Conservation (phyloP, 2,888 invertebrate genomes). For the Pyrochroa serraticornis region DNA sequence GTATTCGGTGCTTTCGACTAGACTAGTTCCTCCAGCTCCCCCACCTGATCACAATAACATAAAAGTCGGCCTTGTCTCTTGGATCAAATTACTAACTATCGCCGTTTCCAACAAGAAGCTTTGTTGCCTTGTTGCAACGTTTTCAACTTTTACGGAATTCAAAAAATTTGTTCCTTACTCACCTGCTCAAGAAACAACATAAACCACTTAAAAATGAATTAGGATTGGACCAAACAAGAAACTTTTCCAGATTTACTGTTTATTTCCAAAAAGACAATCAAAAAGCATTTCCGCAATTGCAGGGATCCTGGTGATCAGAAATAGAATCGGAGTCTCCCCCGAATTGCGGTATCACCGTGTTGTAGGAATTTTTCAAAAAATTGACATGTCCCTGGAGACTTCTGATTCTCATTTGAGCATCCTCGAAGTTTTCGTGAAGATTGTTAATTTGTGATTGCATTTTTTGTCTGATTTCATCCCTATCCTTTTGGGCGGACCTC, state of each 20-base stretch:
- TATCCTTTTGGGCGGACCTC: slow-evolving; percentile 69
- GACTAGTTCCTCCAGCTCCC: no score
- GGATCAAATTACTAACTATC: no score
- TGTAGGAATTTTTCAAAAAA: slow-evolving; percentile 62
- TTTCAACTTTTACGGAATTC: no score
- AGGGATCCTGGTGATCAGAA: slow-evolving; percentile 42
- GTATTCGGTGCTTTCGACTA: no score
- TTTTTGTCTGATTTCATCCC: slow-evolving; percentile 72
- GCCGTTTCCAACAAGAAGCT: no score
- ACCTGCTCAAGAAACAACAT: no score
- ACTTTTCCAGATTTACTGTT: not conserved
- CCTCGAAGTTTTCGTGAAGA: slow-evolving; percentile 70
- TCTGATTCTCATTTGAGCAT: slow-evolving; percentile 69
- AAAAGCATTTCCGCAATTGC: slow-evolving; percentile 44
- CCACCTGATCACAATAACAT: no score
- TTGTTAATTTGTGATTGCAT: slow-evolving; percentile 72
- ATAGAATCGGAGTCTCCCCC: slow-evolving; percentile 20
- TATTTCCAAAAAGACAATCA: not conserved
- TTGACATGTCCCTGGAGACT: slow-evolving; percentile 69
- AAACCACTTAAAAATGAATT: no score
- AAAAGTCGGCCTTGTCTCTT: no score
- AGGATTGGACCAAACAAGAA: no score
- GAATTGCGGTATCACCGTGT: slow-evolving; percentile 42
- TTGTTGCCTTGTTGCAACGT: no score
- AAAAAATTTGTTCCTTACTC: no score